Evolutionary conservation across 2,797 vertebrate species (phyloP).

Genomic region (Epinephelus awoara): DNA sequence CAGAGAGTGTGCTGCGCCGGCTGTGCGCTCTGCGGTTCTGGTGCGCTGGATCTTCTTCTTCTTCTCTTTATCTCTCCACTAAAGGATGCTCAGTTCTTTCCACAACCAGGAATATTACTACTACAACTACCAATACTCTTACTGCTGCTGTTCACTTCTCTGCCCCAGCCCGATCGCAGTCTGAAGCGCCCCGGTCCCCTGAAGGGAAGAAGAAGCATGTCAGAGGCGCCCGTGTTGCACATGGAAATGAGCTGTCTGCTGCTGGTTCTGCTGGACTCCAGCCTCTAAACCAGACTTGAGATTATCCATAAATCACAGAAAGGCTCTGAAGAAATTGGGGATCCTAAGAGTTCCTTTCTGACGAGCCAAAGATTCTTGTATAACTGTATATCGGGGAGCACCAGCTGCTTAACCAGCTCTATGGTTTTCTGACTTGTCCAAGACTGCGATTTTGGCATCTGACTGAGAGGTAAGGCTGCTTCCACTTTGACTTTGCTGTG

Average conservation of each 20-base stretch:
- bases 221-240: slow-evolving; percentile 65
- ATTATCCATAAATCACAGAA: slow-evolving; percentile 40
- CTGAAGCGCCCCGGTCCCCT: slow-evolving; percentile 52
- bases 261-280: slow-evolving; percentile 68
- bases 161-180: slow-evolving; percentile 61
- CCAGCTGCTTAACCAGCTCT: slow-evolving; percentile 68
- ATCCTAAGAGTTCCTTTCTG: slow-evolving; percentile 60
- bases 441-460: slow-evolving; percentile 67
- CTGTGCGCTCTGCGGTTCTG: slow-evolving; percentile 55
- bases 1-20: slow-evolving; percentile 69
- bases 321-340: slow-evolving; percentile 36
- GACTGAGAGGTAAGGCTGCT: slow-evolving; percentile 73
- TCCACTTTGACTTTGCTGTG: slow-evolving; percentile 49
- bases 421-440: slow-evolving; percentile 83
- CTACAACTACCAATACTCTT: slow-evolving; percentile 52
- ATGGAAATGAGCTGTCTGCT: slow-evolving; percentile 74
- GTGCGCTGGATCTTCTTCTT: slow-evolving; percentile 68
- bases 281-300: slow-evolving; percentile 65
- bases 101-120: slow-evolving; percentile 77
- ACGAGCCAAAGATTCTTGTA: slow-evolving; percentile 38
- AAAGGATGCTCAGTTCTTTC: slow-evolving; percentile 83
- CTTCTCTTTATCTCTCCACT: slow-evolving; percentile 52
- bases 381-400: slow-evolving; percentile 56
- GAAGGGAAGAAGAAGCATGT: slow-evolving; percentile 68
- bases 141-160: slow-evolving; percentile 39